These are phyloP conservation scores for Atherinosoma microstoma DNA, from an alignment of 2,797 vertebrate species.

Conservation along the genomic window DNA sequence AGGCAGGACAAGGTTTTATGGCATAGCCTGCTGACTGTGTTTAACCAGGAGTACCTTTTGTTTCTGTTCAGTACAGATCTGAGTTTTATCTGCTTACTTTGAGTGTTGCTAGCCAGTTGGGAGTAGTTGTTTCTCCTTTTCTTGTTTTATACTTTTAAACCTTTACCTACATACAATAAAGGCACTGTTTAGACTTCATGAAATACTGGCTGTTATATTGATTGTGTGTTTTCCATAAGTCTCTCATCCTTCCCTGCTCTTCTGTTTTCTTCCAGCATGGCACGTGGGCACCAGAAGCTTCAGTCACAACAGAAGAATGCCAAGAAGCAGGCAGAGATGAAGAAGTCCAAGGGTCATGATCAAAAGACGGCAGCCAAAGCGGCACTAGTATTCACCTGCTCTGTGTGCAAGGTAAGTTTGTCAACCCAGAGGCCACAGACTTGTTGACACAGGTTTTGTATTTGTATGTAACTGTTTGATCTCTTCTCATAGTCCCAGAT, in stretches of 20 bases:
- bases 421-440: background rate
- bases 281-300: slow-evolving; percentile 95
- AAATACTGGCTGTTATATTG: background rate
- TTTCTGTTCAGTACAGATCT: slow-evolving; percentile 7
- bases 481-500: slow-evolving; percentile 89
- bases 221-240: background rate
- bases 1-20: background rate
- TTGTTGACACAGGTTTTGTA: background rate
- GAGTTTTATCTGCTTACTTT: slow-evolving; percentile 36
- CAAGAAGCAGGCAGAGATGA: slow-evolving; percentile 95
- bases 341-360: slow-evolving; percentile 95
- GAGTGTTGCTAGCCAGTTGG: background rate
- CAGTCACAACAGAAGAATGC: slow-evolving; percentile 96
- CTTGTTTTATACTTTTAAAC: background rate
- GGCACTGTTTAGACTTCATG: background rate
- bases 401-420: slow-evolving; percentile 75
- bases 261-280: slow-evolving; percentile 79
- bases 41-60: background rate
- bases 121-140: background rate
- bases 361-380: slow-evolving; percentile 95
- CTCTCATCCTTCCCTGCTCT: background rate
- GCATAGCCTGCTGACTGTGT: background rate
- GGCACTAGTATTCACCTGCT: slow-evolving; percentile 92
- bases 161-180: background rate
- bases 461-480: background rate